Percentiles rank a stretch among this genome's conserved stretches.
Conservation (phyloP, 2,888 invertebrate species). For the Camponotus fellah region DNA sequence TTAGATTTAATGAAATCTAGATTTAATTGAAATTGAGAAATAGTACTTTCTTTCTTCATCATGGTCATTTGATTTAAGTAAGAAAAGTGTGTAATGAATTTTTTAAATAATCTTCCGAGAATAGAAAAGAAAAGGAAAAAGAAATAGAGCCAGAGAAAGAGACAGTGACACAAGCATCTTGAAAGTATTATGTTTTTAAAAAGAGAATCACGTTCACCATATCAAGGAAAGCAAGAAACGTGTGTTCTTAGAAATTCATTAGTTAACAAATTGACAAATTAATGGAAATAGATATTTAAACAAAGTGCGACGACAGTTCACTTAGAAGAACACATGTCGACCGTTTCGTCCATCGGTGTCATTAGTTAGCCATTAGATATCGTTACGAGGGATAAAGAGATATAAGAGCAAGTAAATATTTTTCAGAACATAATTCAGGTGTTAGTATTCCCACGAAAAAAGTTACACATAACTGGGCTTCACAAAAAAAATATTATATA, state of each 20-base stretch:
- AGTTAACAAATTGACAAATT: slow-evolving; percentile 60
- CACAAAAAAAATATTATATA: slow-evolving; percentile 6
- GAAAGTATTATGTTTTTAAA: slow-evolving; percentile 66
- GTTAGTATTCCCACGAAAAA: background rate
- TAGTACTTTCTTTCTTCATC: background rate
- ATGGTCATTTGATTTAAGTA: background rate
- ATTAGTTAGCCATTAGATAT: slow-evolving; percentile 69
- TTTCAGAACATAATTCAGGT: slow-evolving; percentile 13
- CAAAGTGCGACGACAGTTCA: slow-evolving; percentile 55
- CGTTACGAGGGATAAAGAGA: slow-evolving; percentile 56
- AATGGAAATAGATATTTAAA: slow-evolving; percentile 56
- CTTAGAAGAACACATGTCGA: slow-evolving; percentile 61
- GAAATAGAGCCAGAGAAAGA: background rate
- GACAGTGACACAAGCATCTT: slow-evolving; percentile 13
- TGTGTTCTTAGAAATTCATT: slow-evolving; percentile 52
- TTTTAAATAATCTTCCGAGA: background rate
- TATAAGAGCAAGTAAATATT: slow-evolving; percentile 57
- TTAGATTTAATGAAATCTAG: background rate
- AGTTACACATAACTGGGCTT: background rate
- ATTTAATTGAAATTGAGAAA: background rate
- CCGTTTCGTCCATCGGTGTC: slow-evolving; percentile 76
- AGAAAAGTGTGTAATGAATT: background rate
- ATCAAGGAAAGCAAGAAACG: slow-evolving; percentile 60
- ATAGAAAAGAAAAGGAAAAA: background rate
- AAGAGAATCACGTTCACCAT: slow-evolving; percentile 61